phyloP scores from a whole-genome alignment of 1,140 invertebrate genomes.

The Arctopsyche grandis region DNA sequence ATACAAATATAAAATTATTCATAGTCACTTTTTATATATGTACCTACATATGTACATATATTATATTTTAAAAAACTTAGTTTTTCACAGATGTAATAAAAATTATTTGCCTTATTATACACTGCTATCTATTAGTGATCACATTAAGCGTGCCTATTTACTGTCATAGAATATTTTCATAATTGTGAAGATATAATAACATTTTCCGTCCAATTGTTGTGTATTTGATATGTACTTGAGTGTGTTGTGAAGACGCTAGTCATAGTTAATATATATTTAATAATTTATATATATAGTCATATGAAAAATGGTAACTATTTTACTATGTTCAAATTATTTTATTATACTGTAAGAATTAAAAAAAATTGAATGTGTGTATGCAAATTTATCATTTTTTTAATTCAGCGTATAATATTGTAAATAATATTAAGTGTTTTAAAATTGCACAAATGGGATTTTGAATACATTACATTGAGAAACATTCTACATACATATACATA shows the following conservation, averaged over 20 bases:
- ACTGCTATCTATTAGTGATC: not conserved
- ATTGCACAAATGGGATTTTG: constrained; percentile 17
- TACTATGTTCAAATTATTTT: not conserved
- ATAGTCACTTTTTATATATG: no score
- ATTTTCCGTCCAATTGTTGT: constrained; percentile 35
- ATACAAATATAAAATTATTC: no score
- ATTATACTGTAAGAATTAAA: not conserved
- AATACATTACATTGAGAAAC: constrained; percentile 2
- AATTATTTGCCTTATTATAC: no score
- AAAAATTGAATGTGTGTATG: not conserved
- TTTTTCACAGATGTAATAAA: not conserved
- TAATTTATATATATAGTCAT: not conserved
- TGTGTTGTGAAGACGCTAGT: constrained; percentile 43
- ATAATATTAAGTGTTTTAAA: constrained; percentile 2
- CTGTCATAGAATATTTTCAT: not conserved
- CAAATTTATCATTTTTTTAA: not conserved
- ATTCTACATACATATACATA: not conserved
- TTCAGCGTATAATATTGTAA: no score
- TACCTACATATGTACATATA: no score
- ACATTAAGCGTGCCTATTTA: constrained; percentile 19
- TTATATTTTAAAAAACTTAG: not conserved
- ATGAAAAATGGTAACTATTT: not conserved
- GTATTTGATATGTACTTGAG: constrained; percentile 21
- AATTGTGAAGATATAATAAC: constrained; percentile 25
- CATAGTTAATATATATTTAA: constrained; percentile 19